A percentile compares a stretch with the other conserved stretches of the same genome.
phyloP scores from a whole-genome alignment of 1,140 invertebrate genomes.

The Apolygus lucorum region DNA sequence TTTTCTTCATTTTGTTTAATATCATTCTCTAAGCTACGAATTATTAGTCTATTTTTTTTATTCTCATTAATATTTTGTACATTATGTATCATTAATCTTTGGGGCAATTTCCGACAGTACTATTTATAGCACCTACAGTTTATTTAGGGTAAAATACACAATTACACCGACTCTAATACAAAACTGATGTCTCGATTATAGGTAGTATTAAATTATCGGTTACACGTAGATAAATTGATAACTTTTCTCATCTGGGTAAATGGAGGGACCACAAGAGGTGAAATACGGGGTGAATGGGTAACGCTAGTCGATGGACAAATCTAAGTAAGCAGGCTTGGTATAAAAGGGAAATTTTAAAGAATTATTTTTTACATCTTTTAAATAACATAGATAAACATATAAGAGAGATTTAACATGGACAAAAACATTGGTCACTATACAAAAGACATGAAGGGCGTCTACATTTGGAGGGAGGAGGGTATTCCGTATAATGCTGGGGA shows the following conservation, averaged over 20 bases:
- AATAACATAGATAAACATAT: neutral
- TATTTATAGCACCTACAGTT: conserved; percentile 3
- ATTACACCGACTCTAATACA: neutral
- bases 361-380: neutral
- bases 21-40: neutral
- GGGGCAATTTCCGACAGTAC: conserved; percentile 5
- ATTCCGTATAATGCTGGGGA: neutral
- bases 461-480: neutral
- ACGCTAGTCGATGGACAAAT: no score
- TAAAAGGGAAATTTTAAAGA: no score
- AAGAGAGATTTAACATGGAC: neutral
- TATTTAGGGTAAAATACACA: neutral
- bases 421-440: neutral
- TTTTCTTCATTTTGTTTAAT: neutral
- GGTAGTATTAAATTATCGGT: neutral
- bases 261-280: neutral
- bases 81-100: conserved; percentile 11
- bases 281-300: no score
- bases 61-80: conserved; percentile 1
- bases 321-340: no score
- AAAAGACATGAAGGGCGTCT: no score
- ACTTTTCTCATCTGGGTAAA: neutral
- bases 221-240: neutral
- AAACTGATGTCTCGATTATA: neutral
- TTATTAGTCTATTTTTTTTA: conserved; percentile 9